phyloP scores from a whole-genome alignment of 1,140 invertebrate genomes.

The Drosophila repletoides region DNA sequence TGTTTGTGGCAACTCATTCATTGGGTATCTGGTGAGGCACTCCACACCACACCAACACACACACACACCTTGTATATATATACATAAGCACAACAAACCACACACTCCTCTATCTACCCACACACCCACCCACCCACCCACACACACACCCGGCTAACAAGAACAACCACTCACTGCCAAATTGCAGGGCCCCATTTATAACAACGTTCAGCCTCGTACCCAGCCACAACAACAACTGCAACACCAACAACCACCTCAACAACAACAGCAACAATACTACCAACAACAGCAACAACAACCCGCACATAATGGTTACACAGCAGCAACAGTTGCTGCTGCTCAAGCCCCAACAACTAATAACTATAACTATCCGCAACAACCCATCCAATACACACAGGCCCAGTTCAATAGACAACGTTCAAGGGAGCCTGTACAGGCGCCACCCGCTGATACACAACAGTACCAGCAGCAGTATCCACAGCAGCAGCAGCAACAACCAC shows the following conservation, averaged over 20 bases:
- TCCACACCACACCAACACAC: not conserved
- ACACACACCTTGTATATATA: conserved; percentile 15
- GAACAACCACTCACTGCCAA: conserved; percentile 59
- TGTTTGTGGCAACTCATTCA: conserved; percentile 35
- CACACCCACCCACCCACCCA: not conserved
- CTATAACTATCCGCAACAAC: conserved; percentile 52
- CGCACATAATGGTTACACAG: conserved; percentile 36
- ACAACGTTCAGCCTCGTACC: conserved; percentile 65
- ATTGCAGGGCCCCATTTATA: conserved; percentile 79
- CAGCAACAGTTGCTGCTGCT: conserved; percentile 34
- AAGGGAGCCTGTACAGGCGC: conserved; percentile 44
- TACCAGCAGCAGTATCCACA: conserved; percentile 22
- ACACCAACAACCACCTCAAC: conserved; percentile 23
- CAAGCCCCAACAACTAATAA: conserved; percentile 26
- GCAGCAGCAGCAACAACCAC: conserved; percentile 20
- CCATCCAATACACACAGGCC: conserved; percentile 73
- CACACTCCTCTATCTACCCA: not conserved
- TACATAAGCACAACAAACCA: not conserved
- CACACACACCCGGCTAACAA: conserved; percentile 35
- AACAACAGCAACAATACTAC: conserved; percentile 27
- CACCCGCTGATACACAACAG: conserved; percentile 12
- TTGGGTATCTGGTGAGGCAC: conserved; percentile 35
- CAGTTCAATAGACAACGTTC: conserved; percentile 72
- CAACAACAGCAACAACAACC: conserved; percentile 20
- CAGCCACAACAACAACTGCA: conserved; percentile 41